Evolutionary conservation across 2,888 invertebrate species (phyloP).

Genomic region (Eilema griseolum): DNA sequence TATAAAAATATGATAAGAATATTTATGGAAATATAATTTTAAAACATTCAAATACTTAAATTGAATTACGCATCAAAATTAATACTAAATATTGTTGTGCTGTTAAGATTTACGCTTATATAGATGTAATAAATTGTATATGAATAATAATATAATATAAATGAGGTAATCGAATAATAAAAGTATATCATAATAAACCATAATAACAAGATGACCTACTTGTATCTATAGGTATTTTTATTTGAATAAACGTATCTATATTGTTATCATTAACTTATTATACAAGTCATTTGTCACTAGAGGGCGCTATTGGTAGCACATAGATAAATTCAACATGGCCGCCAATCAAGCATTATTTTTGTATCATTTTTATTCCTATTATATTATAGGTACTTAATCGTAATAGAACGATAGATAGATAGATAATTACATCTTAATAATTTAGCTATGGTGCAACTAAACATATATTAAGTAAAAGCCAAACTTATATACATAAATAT

Average conservation of each 20-base stretch:
- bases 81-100: neutral
- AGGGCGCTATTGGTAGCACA: conserved; percentile 58
- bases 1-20: too few relatives aligned
- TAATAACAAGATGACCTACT: conserved; percentile 57
- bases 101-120: neutral
- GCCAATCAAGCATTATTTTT: conserved; percentile 37
- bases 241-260: conserved; percentile 11
- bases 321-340: conserved; percentile 75
- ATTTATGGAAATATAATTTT: neutral
- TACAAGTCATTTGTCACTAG: conserved; percentile 50
- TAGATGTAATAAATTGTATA: neutral
- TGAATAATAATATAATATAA: neutral
- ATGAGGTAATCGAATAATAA: neutral
- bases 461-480: conserved; percentile 1
- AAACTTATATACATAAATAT: conserved; percentile 5
- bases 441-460: conserved; percentile 18
- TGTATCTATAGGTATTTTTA: conserved; percentile 37
- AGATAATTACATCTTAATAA: conserved; percentile 1
- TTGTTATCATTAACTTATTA: conserved; percentile 28
- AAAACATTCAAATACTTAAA: neutral
- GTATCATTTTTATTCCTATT: neutral
- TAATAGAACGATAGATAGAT: too few relatives aligned
- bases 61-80: neutral
- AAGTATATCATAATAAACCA: conserved; percentile 43
- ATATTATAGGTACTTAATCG: neutral